Evolutionary conservation across 2,797 vertebrate genomes (phyloP), one percentile per base, ranked within the genome.

Genomic region (Onychomys torridus): DNA sequence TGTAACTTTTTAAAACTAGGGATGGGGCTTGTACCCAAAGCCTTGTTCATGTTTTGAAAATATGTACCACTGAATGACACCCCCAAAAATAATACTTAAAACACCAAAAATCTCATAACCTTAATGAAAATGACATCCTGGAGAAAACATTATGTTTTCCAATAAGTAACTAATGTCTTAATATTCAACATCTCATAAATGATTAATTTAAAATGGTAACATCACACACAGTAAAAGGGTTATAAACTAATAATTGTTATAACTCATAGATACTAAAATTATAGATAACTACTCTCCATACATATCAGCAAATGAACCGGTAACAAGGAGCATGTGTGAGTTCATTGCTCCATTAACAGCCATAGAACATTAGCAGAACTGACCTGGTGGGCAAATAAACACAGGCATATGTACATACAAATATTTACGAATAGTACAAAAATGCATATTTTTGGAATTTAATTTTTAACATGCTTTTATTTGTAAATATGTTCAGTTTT

Each of bases 271-370:
- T 59, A 9, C 25, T 79, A 52, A 94, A 65, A 85, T 82, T n/a
- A 89, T 2, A 91, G 34, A 81, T 34, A 77, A 23, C 11, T 12
- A 57, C 12, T 8, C 82, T 89, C 10, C 61, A 69, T 29, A 65
- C 52, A 23, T 16, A 77, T 34, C 40, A 57, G 59, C 12, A n/a
- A 69, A 13, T 69, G 29, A 95, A 81, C 37, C 21, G 61, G 29
- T 34, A 21, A 73, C 2, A 2, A 77, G 29, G 29, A 11, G 11
- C 23, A 69, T 0, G 0, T 76, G 6, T 76, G 55, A 90, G 69
- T 90, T 97, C 23, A 71, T 95, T 89, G 10, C 21, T 89, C 82
- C 71, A 29, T 40, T 82, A 69, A n/a, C 23, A 92, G 40, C 67
- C 49, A 75, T 5, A 79, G 37, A 90, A 61, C 25, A 61, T 46